Percentiles rank a stretch among this genome's conserved stretches.
Evolutionary conservation across 2,888 invertebrate species (phyloP).

Genomic region (Alsophila aescularia): DNA sequence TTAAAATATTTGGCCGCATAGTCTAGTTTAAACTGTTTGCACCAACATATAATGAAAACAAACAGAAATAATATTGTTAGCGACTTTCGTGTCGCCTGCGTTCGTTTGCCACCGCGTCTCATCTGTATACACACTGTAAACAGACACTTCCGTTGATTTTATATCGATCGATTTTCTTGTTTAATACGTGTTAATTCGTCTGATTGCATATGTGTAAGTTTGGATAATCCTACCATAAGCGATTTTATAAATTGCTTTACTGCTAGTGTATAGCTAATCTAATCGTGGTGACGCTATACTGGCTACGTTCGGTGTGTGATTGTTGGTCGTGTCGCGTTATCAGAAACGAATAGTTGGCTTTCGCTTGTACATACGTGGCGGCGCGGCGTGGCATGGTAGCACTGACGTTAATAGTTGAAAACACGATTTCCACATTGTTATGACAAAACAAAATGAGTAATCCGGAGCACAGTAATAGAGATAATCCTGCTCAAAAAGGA

Average conservation of each 20-base stretch:
- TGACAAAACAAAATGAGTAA: constrained; percentile 50
- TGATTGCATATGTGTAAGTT: constrained; percentile 44
- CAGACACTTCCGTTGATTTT: constrained; percentile 19
- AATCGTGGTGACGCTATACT: constrained; percentile 48
- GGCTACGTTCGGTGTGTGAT: constrained; percentile 39
- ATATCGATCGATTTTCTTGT: constrained; percentile 20
- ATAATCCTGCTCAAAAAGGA: constrained; percentile 42
- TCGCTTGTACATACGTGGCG: constrained; percentile 64
- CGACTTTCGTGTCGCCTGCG: too few species aligned
- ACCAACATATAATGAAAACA: too few species aligned
- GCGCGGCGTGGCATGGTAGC: constrained; percentile 82
- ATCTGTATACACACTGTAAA: constrained; percentile 25
- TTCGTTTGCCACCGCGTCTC: constrained; percentile 11
- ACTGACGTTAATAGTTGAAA: constrained; percentile 51
- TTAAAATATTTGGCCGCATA: too few species aligned
- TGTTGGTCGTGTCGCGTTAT: constrained; percentile 62
- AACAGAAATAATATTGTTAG: too few species aligned
- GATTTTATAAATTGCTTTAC: constrained; percentile 24
- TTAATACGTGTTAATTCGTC: constrained; percentile 4
- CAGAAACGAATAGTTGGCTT: constrained; percentile 60
- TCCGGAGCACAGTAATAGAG: constrained; percentile 47
- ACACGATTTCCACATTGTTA: constrained; percentile 15
- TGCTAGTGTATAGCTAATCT: constrained; percentile 40
- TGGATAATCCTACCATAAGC: constrained; percentile 52
- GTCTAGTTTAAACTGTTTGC: too few species aligned